Conservation (phyloP, 2,113 vertebrate species). For the Colossoma macropomum region DNA sequence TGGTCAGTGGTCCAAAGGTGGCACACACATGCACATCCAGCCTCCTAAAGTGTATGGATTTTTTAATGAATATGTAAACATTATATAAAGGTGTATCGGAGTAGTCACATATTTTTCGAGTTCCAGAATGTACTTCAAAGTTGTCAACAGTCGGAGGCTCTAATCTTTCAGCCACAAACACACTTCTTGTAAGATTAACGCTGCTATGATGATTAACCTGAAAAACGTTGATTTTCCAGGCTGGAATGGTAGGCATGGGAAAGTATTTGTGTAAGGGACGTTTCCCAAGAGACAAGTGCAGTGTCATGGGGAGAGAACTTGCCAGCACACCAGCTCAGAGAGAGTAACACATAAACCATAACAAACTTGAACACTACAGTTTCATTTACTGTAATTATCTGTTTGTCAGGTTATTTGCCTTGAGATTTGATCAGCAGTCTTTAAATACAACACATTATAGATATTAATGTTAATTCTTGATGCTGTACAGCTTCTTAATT, state of each 20-base stretch:
- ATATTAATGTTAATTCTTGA: no score
- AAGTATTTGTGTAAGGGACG: background rate
- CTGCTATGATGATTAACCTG: background rate
- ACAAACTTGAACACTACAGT: no score
- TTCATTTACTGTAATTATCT: background rate
- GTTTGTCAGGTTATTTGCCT: no score
- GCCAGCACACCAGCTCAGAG: background rate
- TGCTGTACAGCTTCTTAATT: no score
- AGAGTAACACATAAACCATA: no score
- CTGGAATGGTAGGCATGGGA: background rate
- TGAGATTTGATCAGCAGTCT: no score
- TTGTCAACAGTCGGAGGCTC: background rate
- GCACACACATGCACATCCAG: background rate
- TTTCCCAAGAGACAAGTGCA: background rate
- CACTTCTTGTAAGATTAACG: background rate
- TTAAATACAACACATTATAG: no score
- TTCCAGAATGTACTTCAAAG: background rate
- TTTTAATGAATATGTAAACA: background rate
- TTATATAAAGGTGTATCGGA: background rate
- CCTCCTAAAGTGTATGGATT: background rate
- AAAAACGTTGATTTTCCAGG: background rate
- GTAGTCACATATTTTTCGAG: background rate
- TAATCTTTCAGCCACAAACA: background rate
- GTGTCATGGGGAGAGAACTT: background rate
- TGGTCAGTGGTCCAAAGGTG: background rate